phyloP scores from a whole-genome alignment of 2,797 vertebrate species.

The Cyprinodon diabolis region DNA sequence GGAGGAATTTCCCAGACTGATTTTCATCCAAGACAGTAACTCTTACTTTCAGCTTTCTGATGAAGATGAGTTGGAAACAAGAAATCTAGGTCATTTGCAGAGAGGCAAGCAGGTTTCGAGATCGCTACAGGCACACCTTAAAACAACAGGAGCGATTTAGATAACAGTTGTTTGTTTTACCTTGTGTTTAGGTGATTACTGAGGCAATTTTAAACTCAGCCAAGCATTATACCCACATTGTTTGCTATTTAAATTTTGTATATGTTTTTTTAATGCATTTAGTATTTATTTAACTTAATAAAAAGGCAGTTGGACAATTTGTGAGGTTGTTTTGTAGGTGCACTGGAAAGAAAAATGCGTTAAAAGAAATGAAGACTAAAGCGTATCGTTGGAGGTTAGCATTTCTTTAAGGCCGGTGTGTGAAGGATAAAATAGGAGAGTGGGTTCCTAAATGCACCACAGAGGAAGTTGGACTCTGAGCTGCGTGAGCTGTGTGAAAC shows the following conservation, averaged over 20 bases:
- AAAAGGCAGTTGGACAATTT: conserved; percentile 6
- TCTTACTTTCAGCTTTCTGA: conserved; percentile 48
- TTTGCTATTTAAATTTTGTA: too few relatives aligned
- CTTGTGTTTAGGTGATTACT: neutral
- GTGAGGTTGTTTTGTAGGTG: conserved; percentile 15
- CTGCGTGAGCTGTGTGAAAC: conserved; percentile 7
- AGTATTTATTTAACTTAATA: neutral
- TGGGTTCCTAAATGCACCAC: conserved; percentile 25
- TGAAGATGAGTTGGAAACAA: conserved; percentile 37
- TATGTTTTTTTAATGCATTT: neutral
- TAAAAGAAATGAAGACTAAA: conserved; percentile 15
- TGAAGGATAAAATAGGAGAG: conserved; percentile 20
- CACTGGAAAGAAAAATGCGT: conserved; percentile 7
- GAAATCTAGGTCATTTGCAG: conserved; percentile 60
- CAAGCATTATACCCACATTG: neutral
- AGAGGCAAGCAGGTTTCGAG: conserved; percentile 12
- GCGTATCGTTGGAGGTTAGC: conserved; percentile 10
- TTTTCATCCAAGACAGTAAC: conserved; percentile 54
- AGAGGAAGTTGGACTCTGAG: conserved; percentile 30
- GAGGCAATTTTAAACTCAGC: neutral
- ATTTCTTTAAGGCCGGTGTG: neutral
- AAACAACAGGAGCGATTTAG: conserved; percentile 11
- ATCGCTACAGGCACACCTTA: conserved; percentile 28
- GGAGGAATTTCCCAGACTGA: conserved; percentile 69
- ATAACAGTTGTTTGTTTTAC: conserved; percentile 11